phyloP scores from a whole-genome alignment of 2,113 vertebrate species.

The Mobula hypostoma region DNA sequence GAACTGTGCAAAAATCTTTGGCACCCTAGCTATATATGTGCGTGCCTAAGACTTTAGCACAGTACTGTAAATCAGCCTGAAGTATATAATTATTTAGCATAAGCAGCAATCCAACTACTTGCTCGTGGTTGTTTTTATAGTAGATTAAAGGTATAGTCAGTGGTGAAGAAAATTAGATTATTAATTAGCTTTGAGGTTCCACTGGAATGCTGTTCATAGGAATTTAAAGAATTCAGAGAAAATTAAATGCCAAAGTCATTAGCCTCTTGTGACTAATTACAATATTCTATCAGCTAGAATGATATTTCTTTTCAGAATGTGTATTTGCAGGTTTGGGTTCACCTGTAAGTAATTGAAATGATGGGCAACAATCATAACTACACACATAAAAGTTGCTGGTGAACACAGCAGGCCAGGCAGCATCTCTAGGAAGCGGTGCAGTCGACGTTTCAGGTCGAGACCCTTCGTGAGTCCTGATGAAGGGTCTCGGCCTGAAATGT shows the following conservation, averaged over 20 bases:
- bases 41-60: too few species aligned
- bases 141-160: neutral
- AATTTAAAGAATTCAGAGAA: neutral
- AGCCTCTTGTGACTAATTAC: neutral
- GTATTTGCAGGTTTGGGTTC: neutral
- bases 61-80: neutral
- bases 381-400: too few species aligned
- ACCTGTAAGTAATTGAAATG: neutral
- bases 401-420: too few species aligned
- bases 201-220: neutral
- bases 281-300: neutral
- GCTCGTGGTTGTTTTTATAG: neutral
- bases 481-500: too few species aligned
- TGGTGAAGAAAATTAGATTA: neutral
- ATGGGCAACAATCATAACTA: neutral
- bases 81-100: neutral
- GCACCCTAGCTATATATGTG: too few species aligned
- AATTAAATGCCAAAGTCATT: neutral
- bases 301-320: neutral
- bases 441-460: too few species aligned
- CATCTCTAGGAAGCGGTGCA: too few species aligned
- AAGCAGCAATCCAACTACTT: neutral
- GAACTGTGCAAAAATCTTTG: too few species aligned
- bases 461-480: too few species aligned
- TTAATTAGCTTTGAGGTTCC: neutral